Evolutionary conservation across 2,797 vertebrate species (phyloP).

Genomic region (Eulemur coronatus): DNA sequence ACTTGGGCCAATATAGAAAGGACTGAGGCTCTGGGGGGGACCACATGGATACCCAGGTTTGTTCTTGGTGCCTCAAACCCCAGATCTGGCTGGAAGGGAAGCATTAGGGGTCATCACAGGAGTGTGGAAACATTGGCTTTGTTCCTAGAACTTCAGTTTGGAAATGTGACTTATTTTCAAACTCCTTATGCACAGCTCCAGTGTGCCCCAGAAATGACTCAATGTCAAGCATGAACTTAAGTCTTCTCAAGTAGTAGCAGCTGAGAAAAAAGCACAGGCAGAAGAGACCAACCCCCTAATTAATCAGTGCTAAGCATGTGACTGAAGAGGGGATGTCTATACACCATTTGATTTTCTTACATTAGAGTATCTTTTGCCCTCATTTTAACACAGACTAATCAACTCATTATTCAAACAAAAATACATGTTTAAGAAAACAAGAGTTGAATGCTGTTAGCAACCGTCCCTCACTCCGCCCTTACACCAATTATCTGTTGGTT

Average conservation of each 20-base stretch:
- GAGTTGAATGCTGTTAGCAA: not conserved
- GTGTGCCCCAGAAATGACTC: not conserved
- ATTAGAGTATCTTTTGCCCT: not conserved
- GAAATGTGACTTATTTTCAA: slow-evolving; percentile 13
- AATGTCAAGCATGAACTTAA: not conserved
- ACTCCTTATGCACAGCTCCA: not conserved
- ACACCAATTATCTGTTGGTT: not conserved
- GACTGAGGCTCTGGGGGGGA: not conserved
- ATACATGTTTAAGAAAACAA: not conserved
- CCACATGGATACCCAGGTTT: not conserved
- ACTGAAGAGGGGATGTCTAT: not conserved
- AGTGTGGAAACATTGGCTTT: not conserved
- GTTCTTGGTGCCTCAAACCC: not conserved
- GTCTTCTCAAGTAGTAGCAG: not conserved
- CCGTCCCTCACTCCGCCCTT: not conserved
- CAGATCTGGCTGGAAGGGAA: not conserved
- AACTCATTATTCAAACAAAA: slow-evolving; percentile 54
- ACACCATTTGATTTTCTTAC: not conserved
- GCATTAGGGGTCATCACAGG: not conserved
- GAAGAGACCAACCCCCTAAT: not conserved
- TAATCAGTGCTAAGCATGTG: not conserved
- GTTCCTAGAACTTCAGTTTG: not conserved
- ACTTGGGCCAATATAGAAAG: not conserved
- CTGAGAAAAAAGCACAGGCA: not conserved
- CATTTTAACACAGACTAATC: slow-evolving; percentile 31